Evolutionary conservation across 2,888 invertebrate genomes (phyloP).

Genomic region (Operophtera brumata): DNA sequence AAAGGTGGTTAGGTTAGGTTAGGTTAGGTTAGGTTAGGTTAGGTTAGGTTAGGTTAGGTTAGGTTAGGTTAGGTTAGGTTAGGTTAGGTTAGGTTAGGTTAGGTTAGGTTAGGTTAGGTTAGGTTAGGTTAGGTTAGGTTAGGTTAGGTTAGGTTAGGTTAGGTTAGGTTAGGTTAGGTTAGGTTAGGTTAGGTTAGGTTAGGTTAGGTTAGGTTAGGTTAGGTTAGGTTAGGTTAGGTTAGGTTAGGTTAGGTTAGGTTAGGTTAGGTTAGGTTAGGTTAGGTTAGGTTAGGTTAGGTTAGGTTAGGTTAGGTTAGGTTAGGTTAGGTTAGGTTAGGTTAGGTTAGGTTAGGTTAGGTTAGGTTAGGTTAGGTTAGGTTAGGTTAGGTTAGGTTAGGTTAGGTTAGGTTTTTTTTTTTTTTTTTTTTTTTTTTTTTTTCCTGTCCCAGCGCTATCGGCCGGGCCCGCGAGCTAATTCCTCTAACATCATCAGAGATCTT

Average conservation of each 20-base stretch:
- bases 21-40: conserved; percentile 28
- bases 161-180: too few species aligned
- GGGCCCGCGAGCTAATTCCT: too few species aligned
- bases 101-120: conserved; percentile 35
- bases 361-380: conserved; percentile 22
- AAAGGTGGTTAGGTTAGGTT: conserved; percentile 23
- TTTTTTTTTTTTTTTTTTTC: too few species aligned
- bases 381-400: conserved; percentile 28
- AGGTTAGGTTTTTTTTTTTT: too few species aligned
- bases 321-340: conserved; percentile 21
- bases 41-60: conserved; percentile 35
- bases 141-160: too few species aligned
- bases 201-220: not conserved
- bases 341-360: conserved; percentile 5
- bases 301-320: conserved; percentile 22
- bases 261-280: conserved; percentile 31
- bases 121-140: conserved; percentile 10
- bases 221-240: not conserved
- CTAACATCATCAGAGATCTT: too few species aligned
- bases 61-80: too few species aligned
- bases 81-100: conserved; percentile 16
- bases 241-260: not conserved
- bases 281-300: conserved; percentile 25
- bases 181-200: not conserved
- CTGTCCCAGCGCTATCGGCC: too few species aligned